phyloP scores from a whole-genome alignment of 2,113 vertebrate species.

The Passer domesticus region DNA sequence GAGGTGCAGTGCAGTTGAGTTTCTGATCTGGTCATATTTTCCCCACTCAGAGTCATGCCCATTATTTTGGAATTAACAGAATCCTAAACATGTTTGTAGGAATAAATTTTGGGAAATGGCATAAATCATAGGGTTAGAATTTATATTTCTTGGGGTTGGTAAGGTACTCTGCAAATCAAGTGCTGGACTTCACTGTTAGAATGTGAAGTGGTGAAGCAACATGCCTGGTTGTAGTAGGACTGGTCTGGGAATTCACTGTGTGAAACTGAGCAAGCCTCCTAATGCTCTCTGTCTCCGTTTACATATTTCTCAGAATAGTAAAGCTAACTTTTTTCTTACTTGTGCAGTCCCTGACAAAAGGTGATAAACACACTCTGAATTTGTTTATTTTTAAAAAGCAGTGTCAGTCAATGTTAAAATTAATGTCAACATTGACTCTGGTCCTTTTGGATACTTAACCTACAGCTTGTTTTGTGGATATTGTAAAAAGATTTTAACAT shows the following conservation, averaged over 20 bases:
- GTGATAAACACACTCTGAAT: not conserved
- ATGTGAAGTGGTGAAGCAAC: not conserved
- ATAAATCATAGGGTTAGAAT: not conserved
- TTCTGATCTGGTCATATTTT: not conserved
- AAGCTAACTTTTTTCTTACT: not conserved
- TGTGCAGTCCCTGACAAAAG: not conserved
- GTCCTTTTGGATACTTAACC: not conserved
- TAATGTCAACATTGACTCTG: not conserved
- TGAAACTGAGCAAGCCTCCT: not conserved
- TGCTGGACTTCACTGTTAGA: not conserved
- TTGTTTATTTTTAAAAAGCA: constrained; percentile 13
- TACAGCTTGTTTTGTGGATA: not conserved
- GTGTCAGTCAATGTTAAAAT: not conserved
- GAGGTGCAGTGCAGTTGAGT: not conserved
- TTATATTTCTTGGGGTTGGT: not conserved
- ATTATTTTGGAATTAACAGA: not conserved
- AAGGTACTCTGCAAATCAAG: not conserved
- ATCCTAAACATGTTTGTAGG: not conserved
- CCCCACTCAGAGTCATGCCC: not conserved
- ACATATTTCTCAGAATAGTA: not conserved
- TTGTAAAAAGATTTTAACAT: not conserved
- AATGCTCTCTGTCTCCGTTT: not conserved
- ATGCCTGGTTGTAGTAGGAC: not conserved
- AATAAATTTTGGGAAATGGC: not conserved
- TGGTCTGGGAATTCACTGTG: not conserved